Percentiles rank a stretch among this genome's conserved stretches.
phyloP scores from a whole-genome alignment of 2,888 invertebrate genomes.

The Callyntrura sp. region DNA sequence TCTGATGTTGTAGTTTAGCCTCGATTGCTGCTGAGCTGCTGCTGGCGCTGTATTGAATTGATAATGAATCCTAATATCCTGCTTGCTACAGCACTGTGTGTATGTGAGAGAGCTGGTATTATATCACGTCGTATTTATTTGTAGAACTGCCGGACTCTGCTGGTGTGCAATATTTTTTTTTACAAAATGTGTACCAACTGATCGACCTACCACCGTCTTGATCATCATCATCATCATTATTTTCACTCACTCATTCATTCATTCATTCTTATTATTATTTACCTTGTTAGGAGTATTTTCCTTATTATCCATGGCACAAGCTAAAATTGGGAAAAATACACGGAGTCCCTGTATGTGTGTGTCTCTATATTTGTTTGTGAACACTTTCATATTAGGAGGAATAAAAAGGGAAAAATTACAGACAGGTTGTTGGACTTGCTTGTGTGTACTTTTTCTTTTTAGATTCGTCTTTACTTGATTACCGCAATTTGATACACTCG shows the following conservation, averaged over 20 bases:
- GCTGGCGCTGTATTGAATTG: too few relatives aligned
- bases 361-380: too few relatives aligned
- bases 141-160: too few relatives aligned
- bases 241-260: background rate
- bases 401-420: constrained; percentile 1
- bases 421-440: too few relatives aligned
- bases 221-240: background rate
- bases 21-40: too few relatives aligned
- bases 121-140: too few relatives aligned
- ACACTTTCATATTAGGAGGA: background rate
- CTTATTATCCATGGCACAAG: constrained; percentile 44
- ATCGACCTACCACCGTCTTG: background rate
- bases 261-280: background rate
- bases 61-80: too few relatives aligned
- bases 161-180: too few relatives aligned
- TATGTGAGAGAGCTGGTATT: too few relatives aligned
- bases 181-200: too few relatives aligned
- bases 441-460: background rate
- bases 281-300: background rate
- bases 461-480: constrained; percentile 69
- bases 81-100: too few relatives aligned
- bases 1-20: too few relatives aligned
- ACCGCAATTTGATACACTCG: constrained; percentile 69
- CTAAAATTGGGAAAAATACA: constrained; percentile 15
- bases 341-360: background rate